Conservation (phyloP, 2,797 vertebrate genomes). For the Lutjanus campechanus region DNA sequence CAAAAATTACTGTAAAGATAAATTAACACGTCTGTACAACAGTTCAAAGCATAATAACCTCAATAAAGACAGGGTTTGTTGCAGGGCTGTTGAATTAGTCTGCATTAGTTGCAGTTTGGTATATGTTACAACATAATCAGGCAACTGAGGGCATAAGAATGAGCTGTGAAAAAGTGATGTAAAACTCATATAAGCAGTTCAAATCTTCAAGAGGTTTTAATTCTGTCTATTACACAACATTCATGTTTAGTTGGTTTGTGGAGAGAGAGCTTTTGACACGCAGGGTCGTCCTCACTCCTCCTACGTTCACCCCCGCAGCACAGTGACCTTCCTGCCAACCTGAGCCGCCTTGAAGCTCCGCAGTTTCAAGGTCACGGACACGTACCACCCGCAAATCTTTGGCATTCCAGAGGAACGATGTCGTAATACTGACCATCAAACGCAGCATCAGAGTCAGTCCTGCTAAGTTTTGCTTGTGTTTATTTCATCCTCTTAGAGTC, state of each 20-base stretch:
- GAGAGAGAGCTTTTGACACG: no score
- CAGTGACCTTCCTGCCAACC: conserved; percentile 10
- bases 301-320: not conserved
- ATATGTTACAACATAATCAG: not conserved
- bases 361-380: conserved; percentile 1
- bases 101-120: not conserved
- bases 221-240: not conserved
- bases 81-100: no score
- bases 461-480: not conserved
- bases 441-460: not conserved
- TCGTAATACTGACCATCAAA: not conserved
- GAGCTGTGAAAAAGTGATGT: not conserved
- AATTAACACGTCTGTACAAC: not conserved
- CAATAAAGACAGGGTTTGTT: no score
- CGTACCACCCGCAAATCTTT: not conserved
- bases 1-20: not conserved
- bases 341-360: not conserved
- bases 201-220: not conserved
- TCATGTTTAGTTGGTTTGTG: not conserved
- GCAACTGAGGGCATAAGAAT: not conserved
- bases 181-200: not conserved
- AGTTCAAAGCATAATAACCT: not conserved
- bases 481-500: not conserved
- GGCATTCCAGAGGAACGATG: conserved; percentile 8
- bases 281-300: conserved; percentile 10